Evolutionary conservation across 2,113 vertebrate species (phyloP).

Genomic region (Burhinus bistriatus): DNA sequence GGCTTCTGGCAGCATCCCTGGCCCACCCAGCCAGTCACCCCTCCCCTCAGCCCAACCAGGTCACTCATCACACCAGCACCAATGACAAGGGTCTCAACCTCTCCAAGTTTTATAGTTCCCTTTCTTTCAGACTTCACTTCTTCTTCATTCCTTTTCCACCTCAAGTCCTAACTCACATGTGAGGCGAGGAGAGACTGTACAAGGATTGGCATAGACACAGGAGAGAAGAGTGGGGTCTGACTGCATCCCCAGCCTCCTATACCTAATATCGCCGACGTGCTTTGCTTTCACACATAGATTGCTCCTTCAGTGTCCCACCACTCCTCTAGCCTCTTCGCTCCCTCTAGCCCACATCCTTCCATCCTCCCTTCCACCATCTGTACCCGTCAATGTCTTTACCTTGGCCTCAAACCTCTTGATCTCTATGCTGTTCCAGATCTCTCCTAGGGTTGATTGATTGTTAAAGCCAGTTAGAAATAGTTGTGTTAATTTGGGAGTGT

Average conservation of each 20-base stretch:
- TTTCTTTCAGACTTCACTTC: neutral
- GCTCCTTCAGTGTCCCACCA: neutral
- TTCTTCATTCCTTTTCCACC: neutral
- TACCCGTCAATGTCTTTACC: neutral
- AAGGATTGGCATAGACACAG: neutral
- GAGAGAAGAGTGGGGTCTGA: neutral
- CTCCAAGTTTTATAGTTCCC: neutral
- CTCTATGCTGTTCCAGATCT: neutral
- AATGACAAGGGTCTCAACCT: neutral
- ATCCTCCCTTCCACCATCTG: neutral
- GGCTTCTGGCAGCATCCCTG: neutral
- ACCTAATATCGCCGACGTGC: rapidly evolving
- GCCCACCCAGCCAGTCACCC: neutral
- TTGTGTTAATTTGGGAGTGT: rapidly evolving
- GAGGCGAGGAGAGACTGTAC: neutral
- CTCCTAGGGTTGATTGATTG: neutral
- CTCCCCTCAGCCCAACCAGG: neutral
- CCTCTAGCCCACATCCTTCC: neutral
- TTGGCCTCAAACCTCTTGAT: neutral
- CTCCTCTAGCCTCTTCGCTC: neutral
- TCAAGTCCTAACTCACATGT: neutral
- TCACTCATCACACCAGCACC: neutral
- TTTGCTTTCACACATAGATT: neutral
- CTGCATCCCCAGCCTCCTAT: neutral
- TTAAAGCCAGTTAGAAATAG: neutral